Percentiles rank a stretch among this genome's conserved stretches.
Conservation (phyloP, 2,113 vertebrate species). For the Heterotilapia buettikoferi region DNA sequence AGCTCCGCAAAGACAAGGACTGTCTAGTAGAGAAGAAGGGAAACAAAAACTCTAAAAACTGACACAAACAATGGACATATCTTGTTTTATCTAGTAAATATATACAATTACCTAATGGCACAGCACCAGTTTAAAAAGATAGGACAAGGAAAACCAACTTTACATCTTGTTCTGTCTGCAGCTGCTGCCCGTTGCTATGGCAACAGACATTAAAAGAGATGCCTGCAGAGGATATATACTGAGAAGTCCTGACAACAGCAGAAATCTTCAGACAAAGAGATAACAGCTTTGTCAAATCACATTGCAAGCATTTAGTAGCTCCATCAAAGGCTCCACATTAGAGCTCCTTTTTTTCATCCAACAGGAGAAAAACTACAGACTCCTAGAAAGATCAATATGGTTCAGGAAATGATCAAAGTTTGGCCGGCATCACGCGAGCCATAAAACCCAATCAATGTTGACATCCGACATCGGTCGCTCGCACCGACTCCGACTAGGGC, state of each 20-base stretch:
- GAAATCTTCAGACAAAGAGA: conserved; percentile 51
- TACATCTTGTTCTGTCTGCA: conserved; percentile 46
- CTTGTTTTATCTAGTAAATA: background rate
- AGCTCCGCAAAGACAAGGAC: conserved; percentile 30
- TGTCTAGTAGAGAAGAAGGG: background rate
- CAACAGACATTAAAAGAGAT: conserved; percentile 69
- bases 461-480: conserved; percentile 39
- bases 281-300: conserved; percentile 30
- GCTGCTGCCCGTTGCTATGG: conserved; percentile 65
- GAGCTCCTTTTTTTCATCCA: background rate
- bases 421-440: conserved; percentile 27
- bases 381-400: conserved; percentile 54
- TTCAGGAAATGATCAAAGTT: conserved; percentile 67
- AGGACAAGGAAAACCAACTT: conserved; percentile 42
- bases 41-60: background rate
- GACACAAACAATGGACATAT: background rate
- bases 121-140: conserved; percentile 53
- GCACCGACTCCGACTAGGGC: conserved; percentile 5
- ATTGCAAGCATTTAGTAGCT: conserved; percentile 17
- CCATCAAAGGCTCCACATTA: conserved; percentile 15
- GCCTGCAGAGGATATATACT: conserved; percentile 39
- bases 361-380: conserved; percentile 32
- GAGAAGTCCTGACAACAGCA: conserved; percentile 48
- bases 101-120: conserved; percentile 18
- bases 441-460: conserved; percentile 61